Percentiles rank a stretch among this genome's conserved stretches.
Evolutionary conservation across 2,888 invertebrate genomes (phyloP).

Genomic region (Epirrhoe alternata): DNA sequence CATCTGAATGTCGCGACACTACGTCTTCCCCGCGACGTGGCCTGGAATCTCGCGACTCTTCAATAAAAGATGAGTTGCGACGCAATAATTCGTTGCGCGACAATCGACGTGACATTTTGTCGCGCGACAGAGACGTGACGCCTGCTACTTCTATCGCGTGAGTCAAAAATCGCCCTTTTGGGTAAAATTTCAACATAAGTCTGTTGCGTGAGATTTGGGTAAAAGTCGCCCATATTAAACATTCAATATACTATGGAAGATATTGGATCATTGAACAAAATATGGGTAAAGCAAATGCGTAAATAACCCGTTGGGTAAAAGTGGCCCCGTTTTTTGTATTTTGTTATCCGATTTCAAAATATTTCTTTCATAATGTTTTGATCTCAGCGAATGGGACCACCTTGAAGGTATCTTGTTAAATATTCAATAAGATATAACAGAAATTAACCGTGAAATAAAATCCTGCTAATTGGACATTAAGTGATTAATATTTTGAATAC

Average conservation of each 20-base stretch:
- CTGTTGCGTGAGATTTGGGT: slow-evolving; percentile 65
- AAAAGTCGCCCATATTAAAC: slow-evolving; percentile 3
- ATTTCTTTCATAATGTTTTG: neutral
- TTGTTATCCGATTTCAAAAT: neutral
- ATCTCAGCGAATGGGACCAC: no score
- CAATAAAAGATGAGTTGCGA: slow-evolving; percentile 71
- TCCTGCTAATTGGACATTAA: no score
- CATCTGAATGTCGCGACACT: slow-evolving; percentile 78
- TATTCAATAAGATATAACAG: no score
- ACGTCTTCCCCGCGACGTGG: slow-evolving; percentile 71
- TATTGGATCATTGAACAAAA: no score
- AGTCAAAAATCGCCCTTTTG: slow-evolving; percentile 36
- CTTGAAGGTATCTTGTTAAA: no score
- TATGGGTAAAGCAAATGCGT: slow-evolving; percentile 5
- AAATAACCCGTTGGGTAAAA: slow-evolving; percentile 4
- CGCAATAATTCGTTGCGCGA: slow-evolving; percentile 77
- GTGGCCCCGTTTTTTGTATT: slow-evolving; percentile 2
- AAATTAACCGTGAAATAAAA: no score
- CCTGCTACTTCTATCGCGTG: slow-evolving; percentile 74
- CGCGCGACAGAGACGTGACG: slow-evolving; percentile 55
- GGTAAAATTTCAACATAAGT: slow-evolving; percentile 17
- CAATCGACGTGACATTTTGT: slow-evolving; percentile 61
- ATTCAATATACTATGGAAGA: no score
- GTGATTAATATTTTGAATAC: no score
- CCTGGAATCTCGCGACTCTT: slow-evolving; percentile 67